Percentiles rank a stretch among this genome's conserved stretches.
Evolutionary conservation across 2,113 vertebrate species (phyloP).

Genomic region (Periophthalmodon schlosseri): DNA sequence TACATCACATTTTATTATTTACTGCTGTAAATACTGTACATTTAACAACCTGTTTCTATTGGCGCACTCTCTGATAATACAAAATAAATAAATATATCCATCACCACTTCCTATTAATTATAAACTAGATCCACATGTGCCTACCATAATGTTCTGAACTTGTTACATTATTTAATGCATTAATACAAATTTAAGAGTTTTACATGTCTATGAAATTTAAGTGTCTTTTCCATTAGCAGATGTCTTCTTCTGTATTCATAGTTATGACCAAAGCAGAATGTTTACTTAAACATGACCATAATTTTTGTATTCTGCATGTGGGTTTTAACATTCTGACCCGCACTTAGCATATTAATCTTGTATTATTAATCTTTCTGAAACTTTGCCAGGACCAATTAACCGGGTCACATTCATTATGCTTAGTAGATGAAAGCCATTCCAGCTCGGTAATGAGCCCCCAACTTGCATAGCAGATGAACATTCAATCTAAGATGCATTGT

Average conservation of each 20-base stretch:
- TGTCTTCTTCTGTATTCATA: background rate
- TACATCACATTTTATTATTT: background rate
- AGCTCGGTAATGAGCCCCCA: conserved; percentile 42
- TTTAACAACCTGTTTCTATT: conserved; percentile 5
- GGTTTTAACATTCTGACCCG: conserved; percentile 53
- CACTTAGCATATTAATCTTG: conserved; percentile 44
- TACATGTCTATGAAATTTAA: background rate
- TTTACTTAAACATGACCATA: conserved; percentile 26
- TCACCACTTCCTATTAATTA: background rate
- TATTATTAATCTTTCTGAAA: conserved; percentile 36
- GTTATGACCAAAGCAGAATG: background rate
- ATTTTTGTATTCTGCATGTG: conserved; percentile 28
- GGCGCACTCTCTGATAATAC: background rate
- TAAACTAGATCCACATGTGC: background rate
- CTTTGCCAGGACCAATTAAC: conserved; percentile 51
- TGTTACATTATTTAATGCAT: background rate
- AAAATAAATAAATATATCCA: background rate
- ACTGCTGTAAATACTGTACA: conserved; percentile 10
- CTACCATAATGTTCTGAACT: too few species aligned
- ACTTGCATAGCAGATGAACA: conserved; percentile 11
- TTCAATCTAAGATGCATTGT: conserved; percentile 20
- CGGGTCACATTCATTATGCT: conserved; percentile 60
- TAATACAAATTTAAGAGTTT: background rate
- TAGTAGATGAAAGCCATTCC: conserved; percentile 44
- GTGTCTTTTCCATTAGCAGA: background rate